Evolutionary conservation across 2,113 vertebrate genomes (phyloP).

Genomic region (Leiothrix lutea): DNA sequence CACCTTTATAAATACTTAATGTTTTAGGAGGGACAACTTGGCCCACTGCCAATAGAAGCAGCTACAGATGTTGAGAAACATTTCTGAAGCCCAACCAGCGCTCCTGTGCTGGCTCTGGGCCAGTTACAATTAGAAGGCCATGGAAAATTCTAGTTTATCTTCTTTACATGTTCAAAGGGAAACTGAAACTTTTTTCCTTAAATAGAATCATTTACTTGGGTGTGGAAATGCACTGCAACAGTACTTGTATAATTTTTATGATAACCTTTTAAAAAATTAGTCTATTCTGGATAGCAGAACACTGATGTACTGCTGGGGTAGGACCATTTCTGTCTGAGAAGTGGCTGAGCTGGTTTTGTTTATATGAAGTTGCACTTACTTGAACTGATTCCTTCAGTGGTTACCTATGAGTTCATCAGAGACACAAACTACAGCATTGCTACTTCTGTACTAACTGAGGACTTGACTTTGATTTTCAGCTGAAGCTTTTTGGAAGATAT

Average conservation of each 20-base stretch:
- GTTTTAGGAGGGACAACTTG: too few relatives aligned
- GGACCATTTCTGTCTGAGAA: background rate
- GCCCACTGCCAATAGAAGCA: too few relatives aligned
- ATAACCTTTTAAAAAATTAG: background rate
- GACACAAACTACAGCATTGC: slow-evolving; percentile 19
- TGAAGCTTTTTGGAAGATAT: background rate
- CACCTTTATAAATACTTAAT: too few relatives aligned
- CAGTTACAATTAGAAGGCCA: too few relatives aligned
- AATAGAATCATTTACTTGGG: too few relatives aligned
- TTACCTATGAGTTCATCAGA: slow-evolving; percentile 14
- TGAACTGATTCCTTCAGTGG: background rate
- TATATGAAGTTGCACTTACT: background rate
- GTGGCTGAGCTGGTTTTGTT: background rate
- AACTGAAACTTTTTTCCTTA: too few relatives aligned
- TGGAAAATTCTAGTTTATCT: too few relatives aligned
- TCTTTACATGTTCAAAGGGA: too few relatives aligned
- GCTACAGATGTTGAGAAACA: too few relatives aligned
- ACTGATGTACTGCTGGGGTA: background rate
- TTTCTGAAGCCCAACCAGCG: too few relatives aligned
- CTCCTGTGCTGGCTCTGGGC: too few relatives aligned
- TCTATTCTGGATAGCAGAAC: background rate
- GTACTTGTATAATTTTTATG: background rate
- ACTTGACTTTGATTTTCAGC: slow-evolving; percentile 26
- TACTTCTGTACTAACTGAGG: background rate
- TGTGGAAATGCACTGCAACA: too few relatives aligned